A percentile compares a stretch with the other conserved stretches of the same genome.
Evolutionary conservation across 2,113 vertebrate species (phyloP).

Genomic region (Arvicanthis niloticus): DNA sequence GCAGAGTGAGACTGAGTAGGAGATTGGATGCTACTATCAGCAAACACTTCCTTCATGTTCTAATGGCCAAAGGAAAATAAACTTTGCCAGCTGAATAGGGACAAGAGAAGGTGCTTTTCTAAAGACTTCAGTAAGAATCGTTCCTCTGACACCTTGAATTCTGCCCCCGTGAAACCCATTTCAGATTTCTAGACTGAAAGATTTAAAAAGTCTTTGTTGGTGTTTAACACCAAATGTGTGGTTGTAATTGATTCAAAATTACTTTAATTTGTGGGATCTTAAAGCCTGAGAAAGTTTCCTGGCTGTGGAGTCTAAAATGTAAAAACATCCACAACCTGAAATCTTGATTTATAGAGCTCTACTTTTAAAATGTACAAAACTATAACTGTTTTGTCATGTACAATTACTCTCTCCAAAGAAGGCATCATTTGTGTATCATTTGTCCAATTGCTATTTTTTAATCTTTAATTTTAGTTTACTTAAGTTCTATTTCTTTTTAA

Average conservation of each 20-base stretch:
- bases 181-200: neutral
- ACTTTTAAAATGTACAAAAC: neutral
- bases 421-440: neutral
- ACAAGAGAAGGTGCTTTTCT: neutral
- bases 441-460: neutral
- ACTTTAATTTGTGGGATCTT: neutral
- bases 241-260: neutral
- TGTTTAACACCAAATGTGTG: neutral
- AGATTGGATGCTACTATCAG: neutral
- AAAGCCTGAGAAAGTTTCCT: neutral
- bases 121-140: neutral
- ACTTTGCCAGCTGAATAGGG: neutral
- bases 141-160: neutral
- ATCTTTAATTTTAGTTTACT: conserved; percentile 16
- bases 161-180: neutral
- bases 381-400: neutral
- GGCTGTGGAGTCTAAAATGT: neutral
- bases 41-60: neutral
- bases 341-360: neutral
- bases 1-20: neutral
- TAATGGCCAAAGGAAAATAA: neutral
- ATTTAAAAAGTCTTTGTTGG: neutral
- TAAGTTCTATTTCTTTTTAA: neutral
- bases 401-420: neutral
- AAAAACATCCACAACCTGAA: neutral